Conservation (phyloP, 2,113 vertebrate species). For the Gallinago undulata region DNA sequence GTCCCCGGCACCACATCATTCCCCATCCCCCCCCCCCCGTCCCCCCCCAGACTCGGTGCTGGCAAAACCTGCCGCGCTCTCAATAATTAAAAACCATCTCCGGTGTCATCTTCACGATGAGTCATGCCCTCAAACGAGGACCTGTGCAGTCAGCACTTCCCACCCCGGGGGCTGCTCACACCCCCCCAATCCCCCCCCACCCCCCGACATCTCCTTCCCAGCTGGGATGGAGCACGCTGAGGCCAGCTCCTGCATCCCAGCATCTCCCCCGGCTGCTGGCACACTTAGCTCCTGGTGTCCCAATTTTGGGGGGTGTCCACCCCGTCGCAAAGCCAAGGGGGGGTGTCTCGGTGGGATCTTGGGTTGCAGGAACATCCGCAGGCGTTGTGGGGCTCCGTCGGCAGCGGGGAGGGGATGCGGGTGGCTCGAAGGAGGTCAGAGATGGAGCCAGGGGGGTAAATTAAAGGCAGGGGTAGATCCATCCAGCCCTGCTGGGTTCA, state of each 20-base stretch:
- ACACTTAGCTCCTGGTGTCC: neutral
- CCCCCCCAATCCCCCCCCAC: too few relatives aligned
- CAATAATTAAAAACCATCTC: neutral
- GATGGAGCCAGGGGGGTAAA: neutral
- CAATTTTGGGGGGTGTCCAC: neutral
- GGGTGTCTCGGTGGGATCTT: accelerated
- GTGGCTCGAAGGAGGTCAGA: neutral
- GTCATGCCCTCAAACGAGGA: neutral
- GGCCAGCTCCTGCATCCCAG: neutral
- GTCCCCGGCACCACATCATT: accelerated
- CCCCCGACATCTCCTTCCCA: accelerated
- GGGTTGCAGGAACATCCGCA: neutral
- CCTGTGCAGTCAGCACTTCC: neutral
- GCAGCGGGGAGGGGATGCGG: neutral
- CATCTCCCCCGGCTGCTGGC: neutral
- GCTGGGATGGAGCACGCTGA: neutral
- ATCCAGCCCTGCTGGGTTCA: accelerated
- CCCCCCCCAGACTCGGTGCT: neutral
- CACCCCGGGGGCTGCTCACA: neutral
- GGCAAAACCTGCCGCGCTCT: neutral
- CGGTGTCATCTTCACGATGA: neutral
- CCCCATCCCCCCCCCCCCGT: accelerated
- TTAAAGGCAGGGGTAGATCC: neutral
- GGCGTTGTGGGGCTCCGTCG: neutral
- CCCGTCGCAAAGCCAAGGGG: neutral